Evolutionary conservation across 1,140 invertebrate genomes (phyloP).

Genomic region (Matsumurasca onukii): DNA sequence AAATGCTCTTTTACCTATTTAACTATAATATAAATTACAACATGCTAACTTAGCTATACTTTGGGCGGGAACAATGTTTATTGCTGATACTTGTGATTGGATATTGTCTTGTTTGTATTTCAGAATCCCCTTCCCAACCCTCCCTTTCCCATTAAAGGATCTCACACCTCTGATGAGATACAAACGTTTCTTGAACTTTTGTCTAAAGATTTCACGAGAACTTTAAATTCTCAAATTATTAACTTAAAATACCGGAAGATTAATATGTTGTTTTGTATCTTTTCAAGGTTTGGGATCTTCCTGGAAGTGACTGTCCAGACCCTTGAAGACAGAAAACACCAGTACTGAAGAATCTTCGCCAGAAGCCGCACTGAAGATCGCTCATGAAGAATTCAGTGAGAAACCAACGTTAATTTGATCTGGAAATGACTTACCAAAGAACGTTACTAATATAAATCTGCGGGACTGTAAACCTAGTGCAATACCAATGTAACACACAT

Average conservation of each 20-base stretch:
- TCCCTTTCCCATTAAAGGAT: conserved; percentile 34
- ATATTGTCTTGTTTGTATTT: conserved; percentile 26
- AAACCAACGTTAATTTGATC: too few species aligned
- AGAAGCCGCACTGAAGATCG: neutral
- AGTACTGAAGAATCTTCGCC: neutral
- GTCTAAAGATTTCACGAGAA: conserved; percentile 32
- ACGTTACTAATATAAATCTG: too few species aligned
- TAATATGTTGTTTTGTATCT: conserved; percentile 44
- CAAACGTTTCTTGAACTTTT: conserved; percentile 34
- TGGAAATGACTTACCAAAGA: too few species aligned
- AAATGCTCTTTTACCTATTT: too few species aligned
- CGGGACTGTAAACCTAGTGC: too few species aligned
- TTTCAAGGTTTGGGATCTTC: conserved; percentile 45
- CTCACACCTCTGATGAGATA: conserved; percentile 43
- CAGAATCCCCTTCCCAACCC: conserved; percentile 29
- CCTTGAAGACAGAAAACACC: too few species aligned
- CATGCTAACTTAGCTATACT: too few species aligned
- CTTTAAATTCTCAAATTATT: conserved; percentile 23
- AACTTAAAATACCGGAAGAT: conserved; percentile 34
- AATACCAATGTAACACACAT: too few species aligned
- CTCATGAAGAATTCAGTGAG: too few species aligned
- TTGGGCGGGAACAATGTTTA: too few species aligned
- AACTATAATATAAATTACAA: too few species aligned
- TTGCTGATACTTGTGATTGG: too few species aligned
- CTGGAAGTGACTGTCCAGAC: conserved; percentile 16